Base-by-base conservation (phyloP, 1,140 invertebrate genomes). In the Homalodisca vitripennis region DNA sequence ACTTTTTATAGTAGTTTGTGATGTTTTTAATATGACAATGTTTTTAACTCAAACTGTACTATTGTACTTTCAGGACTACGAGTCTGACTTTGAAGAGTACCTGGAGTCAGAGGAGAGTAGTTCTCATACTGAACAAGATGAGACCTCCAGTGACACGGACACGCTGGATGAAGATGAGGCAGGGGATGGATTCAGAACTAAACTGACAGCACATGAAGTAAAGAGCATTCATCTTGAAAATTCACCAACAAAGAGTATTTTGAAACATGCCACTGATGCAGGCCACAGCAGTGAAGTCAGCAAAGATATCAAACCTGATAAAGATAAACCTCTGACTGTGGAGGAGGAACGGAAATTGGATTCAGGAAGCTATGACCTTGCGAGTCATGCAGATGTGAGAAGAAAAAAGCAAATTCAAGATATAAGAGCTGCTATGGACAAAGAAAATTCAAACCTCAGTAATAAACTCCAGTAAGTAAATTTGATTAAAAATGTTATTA, bases 261-360 rank as follows among this genome's bases (percentile, higher is more conserved):
- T 20, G 22, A 51, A 51, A 22, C 3, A 12, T 20, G 48, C 3
- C 48, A n/a, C 6, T 22, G 17, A 14, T 10, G 22, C 48, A 51
- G 48, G 3, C 22, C n/a, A 3, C 17, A 51, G 22, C 22, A 51
- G 48, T 51, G 17, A 14, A 51, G 22, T 3, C 6, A 68, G 46
- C 12, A 6, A 68, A 47, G 10, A 3, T 20, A 63, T 14, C 12
- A n/a, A 14, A 30, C 1, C 20, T 32, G 34, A 41, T 34, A 66
- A 53, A 66, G 34, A 66, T 12, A 62, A 63, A 6, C 20, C 20
- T 29, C 32, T n/a, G 24, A 82, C 80, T 72, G 75, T 75, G 46
- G 85, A 87, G 73, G 83, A 87, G 72, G 87, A 90, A 73, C 82
- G 80, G 62, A 88, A 87, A 83, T 74, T 85, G 32, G 88, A 90